These are phyloP conservation scores for Momotus momota DNA, from an alignment of 2,797 vertebrate genomes.

Conservation along the genomic window DNA sequence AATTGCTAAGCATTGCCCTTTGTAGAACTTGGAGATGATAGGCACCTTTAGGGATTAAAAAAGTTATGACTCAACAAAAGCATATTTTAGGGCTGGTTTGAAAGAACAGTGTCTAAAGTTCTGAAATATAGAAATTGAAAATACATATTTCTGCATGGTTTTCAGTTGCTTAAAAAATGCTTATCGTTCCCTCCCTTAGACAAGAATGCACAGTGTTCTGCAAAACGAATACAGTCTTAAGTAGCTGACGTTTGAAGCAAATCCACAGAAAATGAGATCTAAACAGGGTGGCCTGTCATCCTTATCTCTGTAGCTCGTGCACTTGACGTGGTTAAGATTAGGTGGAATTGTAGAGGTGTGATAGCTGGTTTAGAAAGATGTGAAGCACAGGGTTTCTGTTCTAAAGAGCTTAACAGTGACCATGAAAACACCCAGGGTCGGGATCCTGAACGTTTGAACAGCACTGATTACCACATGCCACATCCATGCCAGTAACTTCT, in stretches of 20 bases:
- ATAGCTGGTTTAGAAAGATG: constrained; percentile 44
- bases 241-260: constrained; percentile 49
- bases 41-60: not conserved
- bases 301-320: constrained; percentile 6
- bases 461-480: constrained; percentile 32
- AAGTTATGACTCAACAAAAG: not conserved
- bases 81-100: not conserved
- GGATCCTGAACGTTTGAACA: not conserved
- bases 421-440: constrained; percentile 12
- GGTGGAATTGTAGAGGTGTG: constrained; percentile 36
- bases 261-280: constrained; percentile 49
- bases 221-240: constrained; percentile 4
- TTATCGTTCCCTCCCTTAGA: not conserved
- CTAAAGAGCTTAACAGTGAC: constrained; percentile 44
- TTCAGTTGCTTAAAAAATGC: not conserved
- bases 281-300: constrained; percentile 12
- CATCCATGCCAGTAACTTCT: constrained; percentile 11
- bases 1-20: not conserved
- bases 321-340: constrained; percentile 35
- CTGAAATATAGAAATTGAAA: not conserved
- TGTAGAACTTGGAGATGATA: not conserved
- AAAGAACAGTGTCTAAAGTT: not conserved
- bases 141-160: not conserved
- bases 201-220: not conserved
- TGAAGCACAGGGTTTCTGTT: not conserved